These are phyloP conservation scores for Spilarctia lutea DNA, from an alignment of 2,888 invertebrate species.

Conservation along the genomic window DNA sequence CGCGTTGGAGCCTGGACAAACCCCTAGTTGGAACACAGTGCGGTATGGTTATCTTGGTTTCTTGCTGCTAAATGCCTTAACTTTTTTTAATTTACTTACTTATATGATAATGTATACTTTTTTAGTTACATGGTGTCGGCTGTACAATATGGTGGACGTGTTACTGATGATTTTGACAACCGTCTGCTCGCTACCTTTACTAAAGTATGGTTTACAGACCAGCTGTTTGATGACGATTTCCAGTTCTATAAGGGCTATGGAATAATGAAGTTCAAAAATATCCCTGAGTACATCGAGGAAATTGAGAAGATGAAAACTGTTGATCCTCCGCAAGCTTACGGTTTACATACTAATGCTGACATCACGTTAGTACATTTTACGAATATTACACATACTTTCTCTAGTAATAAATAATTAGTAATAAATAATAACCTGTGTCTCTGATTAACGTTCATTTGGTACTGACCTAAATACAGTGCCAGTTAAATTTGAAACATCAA, in stretches of 20 bases:
- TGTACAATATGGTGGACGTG: constrained; percentile 96
- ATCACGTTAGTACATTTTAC: constrained; percentile 88
- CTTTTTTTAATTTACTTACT: neutral
- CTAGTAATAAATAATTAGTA: too few species aligned
- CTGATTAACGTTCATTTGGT: too few species aligned
- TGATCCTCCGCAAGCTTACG: constrained; percentile 96
- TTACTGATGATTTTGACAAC: constrained; percentile 96
- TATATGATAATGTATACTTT: constrained; percentile 7
- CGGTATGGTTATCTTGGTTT: constrained; percentile 74
- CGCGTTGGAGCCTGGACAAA: constrained; percentile 91
- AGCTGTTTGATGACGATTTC: constrained; percentile 90
- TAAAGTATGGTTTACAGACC: constrained; percentile 92
- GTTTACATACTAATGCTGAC: constrained; percentile 95
- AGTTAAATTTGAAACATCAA: too few species aligned
- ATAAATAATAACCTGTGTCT: too few species aligned
- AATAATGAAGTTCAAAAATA: constrained; percentile 89
- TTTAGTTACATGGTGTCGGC: constrained; percentile 95
- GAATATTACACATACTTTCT: neutral
- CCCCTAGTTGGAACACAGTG: constrained; percentile 92
- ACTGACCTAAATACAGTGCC: too few species aligned
- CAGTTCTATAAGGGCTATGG: constrained; percentile 93
- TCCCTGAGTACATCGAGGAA: constrained; percentile 90
- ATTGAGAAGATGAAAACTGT: constrained; percentile 91
- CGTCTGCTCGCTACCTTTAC: constrained; percentile 93
- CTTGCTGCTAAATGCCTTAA: neutral